A percentile compares a stretch with the other conserved stretches of the same genome.
Conservation (phyloP, 2,113 vertebrate genomes). For the Tympanuchus pallidicinctus region DNA sequence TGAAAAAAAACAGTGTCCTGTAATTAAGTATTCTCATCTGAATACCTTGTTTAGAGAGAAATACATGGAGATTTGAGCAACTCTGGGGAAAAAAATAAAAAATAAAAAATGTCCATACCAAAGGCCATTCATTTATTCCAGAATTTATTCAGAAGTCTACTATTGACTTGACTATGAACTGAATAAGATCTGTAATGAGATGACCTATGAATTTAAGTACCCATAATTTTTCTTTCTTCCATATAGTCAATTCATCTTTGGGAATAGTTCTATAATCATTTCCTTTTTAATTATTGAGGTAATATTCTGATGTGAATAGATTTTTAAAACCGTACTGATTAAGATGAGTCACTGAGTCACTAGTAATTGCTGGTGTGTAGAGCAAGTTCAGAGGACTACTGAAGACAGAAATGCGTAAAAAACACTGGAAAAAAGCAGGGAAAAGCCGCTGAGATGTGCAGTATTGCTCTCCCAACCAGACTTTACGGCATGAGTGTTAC, state of each 20-base stretch:
- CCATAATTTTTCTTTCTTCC: background rate
- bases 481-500: background rate
- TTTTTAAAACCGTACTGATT: background rate
- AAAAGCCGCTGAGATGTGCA: background rate
- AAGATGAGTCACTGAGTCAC: background rate
- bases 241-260: background rate
- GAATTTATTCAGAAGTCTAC: background rate
- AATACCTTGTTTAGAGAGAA: background rate
- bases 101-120: background rate
- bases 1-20: background rate
- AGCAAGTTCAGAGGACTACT: background rate
- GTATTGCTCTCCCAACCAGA: background rate
- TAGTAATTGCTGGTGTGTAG: background rate
- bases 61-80: background rate
- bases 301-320: background rate
- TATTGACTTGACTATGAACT: background rate
- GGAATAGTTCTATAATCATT: background rate
- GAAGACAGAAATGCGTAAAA: background rate
- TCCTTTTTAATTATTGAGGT: background rate
- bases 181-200: background rate
- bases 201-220: background rate
- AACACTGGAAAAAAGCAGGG: background rate
- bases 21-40: slow-evolving; percentile 1
- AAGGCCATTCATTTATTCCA: background rate
- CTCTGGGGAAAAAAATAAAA: background rate